Percentiles rank a stretch among this genome's conserved stretches.
Evolutionary conservation across 2,888 invertebrate genomes (phyloP).

Genomic region (Syrista parreyssii): DNA sequence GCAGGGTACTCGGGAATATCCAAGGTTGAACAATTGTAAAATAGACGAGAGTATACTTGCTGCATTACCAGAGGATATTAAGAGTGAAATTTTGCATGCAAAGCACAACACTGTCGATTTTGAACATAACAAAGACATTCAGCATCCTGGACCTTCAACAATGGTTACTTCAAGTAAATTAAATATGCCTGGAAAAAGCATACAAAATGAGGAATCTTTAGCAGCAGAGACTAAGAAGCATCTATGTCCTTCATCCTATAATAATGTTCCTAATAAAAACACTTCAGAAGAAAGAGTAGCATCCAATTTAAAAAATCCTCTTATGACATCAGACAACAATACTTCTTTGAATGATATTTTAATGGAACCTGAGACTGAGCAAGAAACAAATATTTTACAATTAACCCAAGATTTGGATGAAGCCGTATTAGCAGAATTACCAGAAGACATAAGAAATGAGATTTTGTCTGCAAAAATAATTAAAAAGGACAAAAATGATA

Average conservation of each 20-base stretch:
- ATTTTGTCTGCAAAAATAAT: constrained; percentile 42
- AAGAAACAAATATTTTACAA: constrained; percentile 7
- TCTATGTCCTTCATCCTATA: neutral
- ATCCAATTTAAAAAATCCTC: neutral
- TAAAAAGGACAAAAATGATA: neutral
- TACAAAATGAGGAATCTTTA: neutral
- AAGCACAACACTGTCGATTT: neutral
- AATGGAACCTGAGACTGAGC: neutral
- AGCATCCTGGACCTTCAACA: neutral
- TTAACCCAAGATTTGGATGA: constrained; percentile 65
- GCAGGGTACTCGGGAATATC: neutral
- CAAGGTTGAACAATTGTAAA: constrained; percentile 21
- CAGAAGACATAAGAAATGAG: constrained; percentile 70
- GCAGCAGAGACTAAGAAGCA: neutral
- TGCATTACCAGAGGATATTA: constrained; percentile 71
- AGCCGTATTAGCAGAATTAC: constrained; percentile 69
- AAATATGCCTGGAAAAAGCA: neutral
- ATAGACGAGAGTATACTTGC: constrained; percentile 69
- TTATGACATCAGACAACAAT: neutral
- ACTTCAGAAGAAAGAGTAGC: neutral
- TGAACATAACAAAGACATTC: neutral
- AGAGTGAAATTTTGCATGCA: constrained; percentile 65
- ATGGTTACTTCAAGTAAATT: neutral
- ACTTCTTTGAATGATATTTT: neutral
- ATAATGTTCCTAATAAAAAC: neutral